phyloP scores from a whole-genome alignment of 1,140 invertebrate species.

The Diabrotica virgifera region DNA sequence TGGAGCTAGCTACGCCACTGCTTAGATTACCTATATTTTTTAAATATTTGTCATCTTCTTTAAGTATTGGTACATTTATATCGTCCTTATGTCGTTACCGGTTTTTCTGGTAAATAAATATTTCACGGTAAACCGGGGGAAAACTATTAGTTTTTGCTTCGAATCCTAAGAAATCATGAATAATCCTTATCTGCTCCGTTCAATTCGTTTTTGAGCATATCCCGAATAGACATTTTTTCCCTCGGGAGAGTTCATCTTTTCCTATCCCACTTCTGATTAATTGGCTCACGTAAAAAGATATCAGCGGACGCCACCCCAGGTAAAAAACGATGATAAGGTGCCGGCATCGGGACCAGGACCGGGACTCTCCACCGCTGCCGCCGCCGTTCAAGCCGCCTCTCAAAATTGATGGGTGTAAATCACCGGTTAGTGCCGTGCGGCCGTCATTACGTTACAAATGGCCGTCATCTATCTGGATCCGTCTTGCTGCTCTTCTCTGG shows the following conservation, averaged over 20 bases:
- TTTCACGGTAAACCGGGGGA: too few species aligned
- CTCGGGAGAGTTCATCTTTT: constrained; percentile 9
- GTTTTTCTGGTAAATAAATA: too few species aligned
- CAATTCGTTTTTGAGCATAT: too few species aligned
- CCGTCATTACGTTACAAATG: constrained; percentile 37
- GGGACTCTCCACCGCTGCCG: too few species aligned
- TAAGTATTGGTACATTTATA: too few species aligned
- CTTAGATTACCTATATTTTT: too few species aligned
- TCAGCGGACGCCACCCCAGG: constrained; percentile 6
- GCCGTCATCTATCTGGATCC: constrained; percentile 32
- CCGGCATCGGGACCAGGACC: constrained; percentile 4
- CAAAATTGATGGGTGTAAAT: constrained; percentile 36
- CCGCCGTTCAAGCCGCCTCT: neutral
- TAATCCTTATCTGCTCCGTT: too few species aligned
- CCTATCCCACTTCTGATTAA: constrained; percentile 5
- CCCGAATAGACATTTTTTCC: neutral
- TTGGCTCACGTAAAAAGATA: constrained; percentile 6
- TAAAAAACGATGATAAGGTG: constrained; percentile 15
- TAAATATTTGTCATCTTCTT: too few species aligned
- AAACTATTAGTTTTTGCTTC: too few species aligned
- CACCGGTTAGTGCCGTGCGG: constrained; percentile 28
- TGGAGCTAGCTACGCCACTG: too few species aligned
- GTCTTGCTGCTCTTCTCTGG: constrained; percentile 23
- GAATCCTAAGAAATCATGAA: too few species aligned
- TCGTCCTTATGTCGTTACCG: too few species aligned